Evolutionary conservation across 1,140 invertebrate genomes (phyloP), one percentile per base, ranked within the genome.

Genomic region (Procambarus virginalis): DNA sequence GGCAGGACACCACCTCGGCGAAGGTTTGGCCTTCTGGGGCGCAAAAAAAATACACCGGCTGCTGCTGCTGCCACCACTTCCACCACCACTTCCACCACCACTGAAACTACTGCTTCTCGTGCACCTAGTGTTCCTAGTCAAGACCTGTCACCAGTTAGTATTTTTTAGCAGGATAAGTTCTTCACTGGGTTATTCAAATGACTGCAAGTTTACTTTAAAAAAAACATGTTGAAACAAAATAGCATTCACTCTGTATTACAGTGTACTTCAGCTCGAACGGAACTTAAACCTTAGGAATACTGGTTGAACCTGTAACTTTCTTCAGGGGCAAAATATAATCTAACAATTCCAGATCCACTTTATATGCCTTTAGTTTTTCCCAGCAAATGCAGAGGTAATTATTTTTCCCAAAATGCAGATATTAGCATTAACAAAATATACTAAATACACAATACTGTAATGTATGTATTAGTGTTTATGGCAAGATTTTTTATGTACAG

Each of bases 131-230:
- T 12, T 2, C 73, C 51, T 20, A 60, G 68, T 85, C 51, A 87
- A 48, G 58, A 80, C 22, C 68, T 75, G 1, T 49, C 86, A 45
- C 77, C 78, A 55, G 86, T 87, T 87, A 87, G 86, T 87, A 87
- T 64, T 80, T n/a, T 80, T 6, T 51, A 46, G 48, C 77, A 80
- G 77, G 86, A 80, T 68, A 34, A 22, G 49, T 76, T 70, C 51
- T 83, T 80, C 48, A 48, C 60, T 58, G 6, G 49, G 0, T 64
- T 70, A 46, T 55, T 87, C 20, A 22, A 60, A 73, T 70, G 55
- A 48, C n/a, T 70, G 68, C 22, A 58, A 55, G 55, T 46, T 60
- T 75, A 48, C 46, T 49, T 79, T 48, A n/a, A 80, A 68, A 81
- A 3, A 68, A 4, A 82, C 10, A 58, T 49, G 34, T 78, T 64